Evolutionary conservation across 2,113 vertebrate genomes (phyloP).

Genomic region (Genyomyrus donnyi): DNA sequence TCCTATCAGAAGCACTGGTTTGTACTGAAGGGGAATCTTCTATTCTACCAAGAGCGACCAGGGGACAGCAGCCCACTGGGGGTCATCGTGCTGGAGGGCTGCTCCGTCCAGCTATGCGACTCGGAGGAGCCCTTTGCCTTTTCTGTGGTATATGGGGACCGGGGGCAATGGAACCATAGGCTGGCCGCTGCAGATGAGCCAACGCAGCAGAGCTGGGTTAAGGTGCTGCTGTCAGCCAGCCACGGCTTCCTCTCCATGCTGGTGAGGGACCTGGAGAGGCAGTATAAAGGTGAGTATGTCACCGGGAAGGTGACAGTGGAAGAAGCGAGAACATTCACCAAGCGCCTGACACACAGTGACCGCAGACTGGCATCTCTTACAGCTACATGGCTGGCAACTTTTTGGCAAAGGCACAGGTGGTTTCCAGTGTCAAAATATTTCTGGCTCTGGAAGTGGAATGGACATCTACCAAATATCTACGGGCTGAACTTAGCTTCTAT

Average conservation of each 20-base stretch:
- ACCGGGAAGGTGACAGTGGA: neutral
- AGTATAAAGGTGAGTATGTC: constrained; percentile 53
- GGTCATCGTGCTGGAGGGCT: constrained; percentile 68
- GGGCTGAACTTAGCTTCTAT: neutral
- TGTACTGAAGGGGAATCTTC: constrained; percentile 63
- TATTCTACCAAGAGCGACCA: constrained; percentile 63
- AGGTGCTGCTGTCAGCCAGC: constrained; percentile 56
- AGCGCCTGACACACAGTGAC: neutral
- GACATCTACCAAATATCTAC: neutral
- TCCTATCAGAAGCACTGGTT: constrained; percentile 67
- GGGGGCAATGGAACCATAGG: constrained; percentile 55
- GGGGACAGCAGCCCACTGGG: constrained; percentile 49
- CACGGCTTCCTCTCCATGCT: constrained; percentile 52
- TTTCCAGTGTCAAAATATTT: neutral
- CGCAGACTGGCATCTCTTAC: neutral
- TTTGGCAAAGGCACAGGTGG: neutral
- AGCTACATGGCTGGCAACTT: neutral
- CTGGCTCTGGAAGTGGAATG: neutral
- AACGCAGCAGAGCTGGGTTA: constrained; percentile 60
- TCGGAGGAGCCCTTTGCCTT: constrained; percentile 62
- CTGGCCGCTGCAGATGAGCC: constrained; percentile 60
- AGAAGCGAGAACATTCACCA: neutral
- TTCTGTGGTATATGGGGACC: constrained; percentile 48
- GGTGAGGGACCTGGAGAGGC: constrained; percentile 51
- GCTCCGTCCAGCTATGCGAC: constrained; percentile 57